Conservation (phyloP, 2,888 invertebrate species). For the Caenorhabditis angaria region DNA sequence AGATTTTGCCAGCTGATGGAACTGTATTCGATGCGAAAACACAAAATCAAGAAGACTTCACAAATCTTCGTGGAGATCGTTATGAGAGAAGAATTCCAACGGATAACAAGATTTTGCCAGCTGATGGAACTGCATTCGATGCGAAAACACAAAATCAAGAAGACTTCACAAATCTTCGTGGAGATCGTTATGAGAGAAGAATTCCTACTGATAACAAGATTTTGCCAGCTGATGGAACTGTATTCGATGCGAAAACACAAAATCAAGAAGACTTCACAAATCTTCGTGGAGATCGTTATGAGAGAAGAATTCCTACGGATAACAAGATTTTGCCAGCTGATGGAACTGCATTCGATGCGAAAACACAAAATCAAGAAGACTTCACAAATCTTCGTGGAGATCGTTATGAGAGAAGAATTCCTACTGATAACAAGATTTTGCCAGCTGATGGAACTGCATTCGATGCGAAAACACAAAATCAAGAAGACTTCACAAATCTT, state of each 20-base stretch:
- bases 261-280: conserved; percentile 12
- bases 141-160: conserved; percentile 7
- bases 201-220: conserved; percentile 5
- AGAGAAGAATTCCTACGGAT: not conserved
- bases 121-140: conserved; percentile 5
- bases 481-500: conserved; percentile 9
- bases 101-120: not conserved
- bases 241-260: conserved; percentile 4
- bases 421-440: not conserved
- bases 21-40: not conserved
- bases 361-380: conserved; percentile 10
- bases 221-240: not conserved
- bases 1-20: conserved; percentile 4
- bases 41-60: conserved; percentile 13
- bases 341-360: not conserved
- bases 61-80: conserved; percentile 5
- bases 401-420: not conserved
- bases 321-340: not conserved
- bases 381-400: conserved; percentile 5
- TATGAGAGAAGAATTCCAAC: not conserved
- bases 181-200: not conserved
- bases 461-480: conserved; percentile 7
- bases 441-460: conserved; percentile 5
- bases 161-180: conserved; percentile 5
- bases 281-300: conserved; percentile 8